Conservation (phyloP, 2,113 vertebrate genomes). For the Pseudolaguvia tuberculata region DNA sequence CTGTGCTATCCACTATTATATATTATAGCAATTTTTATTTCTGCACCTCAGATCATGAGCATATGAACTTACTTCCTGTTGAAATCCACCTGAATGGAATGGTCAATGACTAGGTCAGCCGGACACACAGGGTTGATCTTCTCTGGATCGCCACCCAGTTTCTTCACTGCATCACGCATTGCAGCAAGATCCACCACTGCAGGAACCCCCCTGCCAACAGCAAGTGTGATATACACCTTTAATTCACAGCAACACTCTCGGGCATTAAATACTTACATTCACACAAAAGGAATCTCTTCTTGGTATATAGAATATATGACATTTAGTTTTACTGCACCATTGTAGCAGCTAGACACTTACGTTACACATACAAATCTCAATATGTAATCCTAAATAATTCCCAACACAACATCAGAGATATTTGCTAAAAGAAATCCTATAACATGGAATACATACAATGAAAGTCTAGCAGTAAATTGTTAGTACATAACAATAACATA, state of each 20-base stretch:
- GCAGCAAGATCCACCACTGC: slow-evolving; percentile 97
- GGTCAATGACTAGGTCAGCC: slow-evolving; percentile 95
- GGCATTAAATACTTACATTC: no score
- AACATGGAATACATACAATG: background rate
- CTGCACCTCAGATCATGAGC: background rate
- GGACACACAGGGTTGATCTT: slow-evolving; percentile 94
- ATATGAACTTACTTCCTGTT: slow-evolving; percentile 80
- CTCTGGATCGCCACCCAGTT: slow-evolving; percentile 85
- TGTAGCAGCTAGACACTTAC: background rate
- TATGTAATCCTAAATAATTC: no score
- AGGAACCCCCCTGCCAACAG: slow-evolving; percentile 80
- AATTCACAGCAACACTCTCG: background rate
- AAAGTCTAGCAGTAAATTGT: background rate
- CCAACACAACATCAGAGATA: background rate
- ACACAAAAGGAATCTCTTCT: no score
- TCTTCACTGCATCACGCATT: slow-evolving; percentile 92
- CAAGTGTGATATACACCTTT: background rate
- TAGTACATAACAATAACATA: background rate
- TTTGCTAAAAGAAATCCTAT: background rate
- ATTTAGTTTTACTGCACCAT: background rate
- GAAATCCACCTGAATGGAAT: slow-evolving; percentile 98
- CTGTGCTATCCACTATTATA: background rate
- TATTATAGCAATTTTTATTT: background rate
- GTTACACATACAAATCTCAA: background rate
- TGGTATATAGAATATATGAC: background rate